These are phyloP conservation scores for Syngnathus rostellatus DNA, from an alignment of 2,797 vertebrate genomes.

Conservation along the genomic window DNA sequence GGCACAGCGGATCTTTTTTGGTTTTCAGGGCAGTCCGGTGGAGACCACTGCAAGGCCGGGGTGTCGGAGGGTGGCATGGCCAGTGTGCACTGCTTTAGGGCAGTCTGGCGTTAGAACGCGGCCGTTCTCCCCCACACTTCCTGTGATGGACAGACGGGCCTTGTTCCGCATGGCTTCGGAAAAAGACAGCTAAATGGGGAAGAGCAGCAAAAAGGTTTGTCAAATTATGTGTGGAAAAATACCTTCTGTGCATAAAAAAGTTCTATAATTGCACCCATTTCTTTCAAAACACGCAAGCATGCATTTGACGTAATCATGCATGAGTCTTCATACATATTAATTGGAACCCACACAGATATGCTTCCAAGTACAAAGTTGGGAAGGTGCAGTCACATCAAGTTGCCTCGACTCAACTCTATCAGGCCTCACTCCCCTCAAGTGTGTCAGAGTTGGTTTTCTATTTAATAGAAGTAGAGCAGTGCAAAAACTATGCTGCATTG, in stretches of 20 bases:
- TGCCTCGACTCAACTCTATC: background rate
- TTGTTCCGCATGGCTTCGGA: slow-evolving; percentile 99
- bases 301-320: slow-evolving; percentile 31
- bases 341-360: background rate
- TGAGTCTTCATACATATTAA: slow-evolving; percentile 15
- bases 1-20: slow-evolving; percentile 97
- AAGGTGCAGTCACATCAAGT: slow-evolving; percentile 12
- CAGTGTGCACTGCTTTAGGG: slow-evolving; percentile 89
- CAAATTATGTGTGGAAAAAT: background rate
- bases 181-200: slow-evolving; percentile 82
- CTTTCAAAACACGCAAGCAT: background rate
- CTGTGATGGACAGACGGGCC: slow-evolving; percentile 97
- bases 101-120: slow-evolving; percentile 92
- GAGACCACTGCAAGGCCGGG: slow-evolving; percentile 95
- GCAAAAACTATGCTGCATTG: too few species aligned
- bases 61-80: slow-evolving; percentile 86
- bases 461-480: background rate
- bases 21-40: slow-evolving; percentile 98
- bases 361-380: background rate
- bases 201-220: slow-evolving; percentile 27
- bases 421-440: too few species aligned
- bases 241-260: background rate
- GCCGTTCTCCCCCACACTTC: slow-evolving; percentile 93
- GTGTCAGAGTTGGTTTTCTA: background rate
- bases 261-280: slow-evolving; percentile 11